Evolutionary conservation across 2,888 invertebrate species (phyloP), one percentile per base, ranked within the genome.

Genomic region (Drosophila pegasa): DNA sequence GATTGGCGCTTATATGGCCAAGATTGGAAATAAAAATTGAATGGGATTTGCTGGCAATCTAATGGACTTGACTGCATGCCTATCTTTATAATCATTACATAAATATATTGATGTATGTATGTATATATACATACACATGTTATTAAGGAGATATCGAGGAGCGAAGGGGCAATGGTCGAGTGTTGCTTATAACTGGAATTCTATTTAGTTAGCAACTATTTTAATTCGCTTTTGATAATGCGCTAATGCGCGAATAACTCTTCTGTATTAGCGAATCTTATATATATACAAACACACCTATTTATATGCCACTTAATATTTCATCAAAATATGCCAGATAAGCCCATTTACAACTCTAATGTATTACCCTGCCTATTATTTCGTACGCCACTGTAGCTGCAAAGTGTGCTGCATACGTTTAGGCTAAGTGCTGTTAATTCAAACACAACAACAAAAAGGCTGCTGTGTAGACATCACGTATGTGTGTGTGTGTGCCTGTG

Each of bases 91-190:
- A 59, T 57, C 54, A 63, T 66, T 75, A 71, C 78, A 72, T 55
- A 73, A 50, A 52, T 47, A 57, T 22, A 54, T 37, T n/a, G 14
- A 33, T n/a, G 5, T n/a, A 35, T n/a, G 20, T 16, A 33, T 3
- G 25, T 9, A 25, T 7, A 20, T 10, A 47, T n/a, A 50, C 22
- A 22, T 29, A 33, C 20, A n/a, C 2, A 33, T 18, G 31, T 20
- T 18, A 38, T 51, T 57, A 1, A 71, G 9, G 33, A 59, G 43
- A 47, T 73, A 75, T 69, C 60, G 50, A 14, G 9, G 47, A 47
- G 27, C 16, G 20, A n/a, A n/a, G 38, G 77, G 78, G 62, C 73
- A 75, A 77, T 72, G 75, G 41, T 75, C 78, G 75, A 75, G 78
- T 75, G 56, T 52, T 35, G 47, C 35, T 54, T 52, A 62, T 52